Base-by-base conservation (phyloP, 2,797 vertebrate genomes). In the Lacerta viridis region DNA sequence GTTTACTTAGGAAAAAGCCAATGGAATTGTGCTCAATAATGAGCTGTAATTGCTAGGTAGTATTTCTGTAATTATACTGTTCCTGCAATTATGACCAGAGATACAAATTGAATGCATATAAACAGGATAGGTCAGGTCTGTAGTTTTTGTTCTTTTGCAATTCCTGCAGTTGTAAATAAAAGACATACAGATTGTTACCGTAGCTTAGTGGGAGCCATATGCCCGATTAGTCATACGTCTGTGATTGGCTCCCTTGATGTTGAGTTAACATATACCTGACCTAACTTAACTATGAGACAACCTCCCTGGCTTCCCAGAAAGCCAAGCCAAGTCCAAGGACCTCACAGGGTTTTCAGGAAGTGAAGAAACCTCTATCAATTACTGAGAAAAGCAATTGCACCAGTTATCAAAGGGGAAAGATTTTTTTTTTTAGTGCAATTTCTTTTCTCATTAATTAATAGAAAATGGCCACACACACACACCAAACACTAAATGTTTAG, bases 1-100 rank as follows among this genome's bases (percentile, higher is more conserved):
- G 86, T 80, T 59, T 68, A 64, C 50, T 64, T 61, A 83, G 86
- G 78, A 41, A 27, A 85, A n/a, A 85, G 80, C 3, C 3, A 50
- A 39, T 29, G 55, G 23, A 80, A 80, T 43, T 23, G 13, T 68
- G 5, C 13, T 9, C 7, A 25, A 66, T 82, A 33, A 84, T 91
- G 43, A 89, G 68, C 80, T 84, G 76, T 80, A 72, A 86, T 93
- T 80, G 72, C 33, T 83, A 77, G 5, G 72, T 90, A 50, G 85
- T 41, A 43, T 85, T 89, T 92, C 82, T 3, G 33, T 91, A 87
- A 89, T 93, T 92, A 90, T 8, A 36, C 4, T 29, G 59, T 66
- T 74, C 61, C 50, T 25, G 20, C 69, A 75, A n/a, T 82, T 80
- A 78, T 20, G 36, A 41, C 25, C 33, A 25, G 5, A 80, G 43